These are phyloP conservation scores for Drosophila persimilis DNA, from an alignment of 1,140 invertebrate genomes.

Conservation along the genomic window DNA sequence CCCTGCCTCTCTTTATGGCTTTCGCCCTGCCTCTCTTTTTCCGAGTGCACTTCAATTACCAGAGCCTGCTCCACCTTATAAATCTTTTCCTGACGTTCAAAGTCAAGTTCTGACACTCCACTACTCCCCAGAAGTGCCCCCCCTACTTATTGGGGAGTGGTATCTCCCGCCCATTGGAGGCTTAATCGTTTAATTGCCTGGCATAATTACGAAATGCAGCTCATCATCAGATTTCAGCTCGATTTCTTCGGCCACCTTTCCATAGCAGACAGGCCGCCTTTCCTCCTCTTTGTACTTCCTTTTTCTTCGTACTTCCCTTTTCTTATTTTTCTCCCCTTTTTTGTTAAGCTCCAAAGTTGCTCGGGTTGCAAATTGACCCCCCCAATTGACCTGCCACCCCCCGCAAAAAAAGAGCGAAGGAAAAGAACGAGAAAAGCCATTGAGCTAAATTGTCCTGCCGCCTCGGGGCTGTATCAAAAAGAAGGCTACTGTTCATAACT, in stretches of 20 bases:
- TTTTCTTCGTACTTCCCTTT: not conserved
- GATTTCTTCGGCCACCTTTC: slow-evolving; percentile 49
- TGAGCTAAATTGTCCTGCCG: slow-evolving; percentile 51
- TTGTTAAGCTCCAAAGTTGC: slow-evolving; percentile 9
- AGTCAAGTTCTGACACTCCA: slow-evolving; percentile 11
- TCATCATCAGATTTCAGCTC: slow-evolving; percentile 79
- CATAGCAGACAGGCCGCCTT: not conserved
- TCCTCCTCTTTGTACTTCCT: not conserved
- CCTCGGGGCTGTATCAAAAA: slow-evolving; percentile 32
- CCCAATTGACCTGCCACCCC: slow-evolving; percentile 17
- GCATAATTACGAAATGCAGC: slow-evolving; percentile 80
- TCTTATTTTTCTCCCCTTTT: slow-evolving; percentile 7
- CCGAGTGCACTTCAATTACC: slow-evolving; percentile 57
- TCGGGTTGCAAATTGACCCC: slow-evolving; percentile 49
- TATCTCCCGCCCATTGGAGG: slow-evolving; percentile 19
- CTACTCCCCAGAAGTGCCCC: slow-evolving; percentile 1
- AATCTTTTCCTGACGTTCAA: slow-evolving; percentile 33
- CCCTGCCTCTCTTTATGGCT: slow-evolving; percentile 3
- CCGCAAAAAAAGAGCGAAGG: not conserved
- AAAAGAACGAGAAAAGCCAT: slow-evolving; percentile 27
- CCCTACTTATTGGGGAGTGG: not conserved
- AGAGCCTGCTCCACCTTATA: slow-evolving; percentile 51
- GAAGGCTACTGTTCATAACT: slow-evolving; percentile 37
- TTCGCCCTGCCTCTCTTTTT: not conserved
- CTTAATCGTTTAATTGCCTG: slow-evolving; percentile 80